Base-by-base conservation (phyloP, 2,888 invertebrate genomes). In the Clivina fossor region DNA sequence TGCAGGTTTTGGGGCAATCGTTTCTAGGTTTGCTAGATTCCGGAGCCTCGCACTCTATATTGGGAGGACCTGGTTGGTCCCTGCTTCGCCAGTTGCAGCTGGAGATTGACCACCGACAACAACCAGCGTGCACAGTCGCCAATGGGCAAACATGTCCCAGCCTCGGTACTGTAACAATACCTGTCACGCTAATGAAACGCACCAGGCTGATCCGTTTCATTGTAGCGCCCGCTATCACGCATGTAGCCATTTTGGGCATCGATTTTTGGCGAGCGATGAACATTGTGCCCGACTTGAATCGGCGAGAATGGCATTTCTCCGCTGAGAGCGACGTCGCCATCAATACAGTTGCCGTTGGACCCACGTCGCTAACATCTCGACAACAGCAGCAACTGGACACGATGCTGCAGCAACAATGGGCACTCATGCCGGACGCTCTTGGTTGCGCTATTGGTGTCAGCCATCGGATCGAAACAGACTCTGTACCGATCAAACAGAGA, bases 371-470 rank as follows among this genome's bases (percentile, higher is more conserved):
- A n/a, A n/a, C n/a, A n/a, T n/a, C n/a, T n/a, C n/a, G n/a, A n/a
- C n/a, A n/a, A n/a, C n/a, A n/a, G n/a, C n/a, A n/a, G n/a, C n/a
- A n/a, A n/a, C n/a, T n/a, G n/a, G n/a, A n/a, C n/a, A n/a, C n/a
- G n/a, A n/a, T n/a, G n/a, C n/a, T n/a, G n/a, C n/a, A n/a, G n/a
- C n/a, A n/a, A n/a, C n/a, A n/a, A n/a, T n/a, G n/a, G n/a, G 11
- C 8, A 8, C 16, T 11, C 9, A 46, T 47, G 46, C 32, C 30
- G 9, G 30, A 22, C 1, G 35, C 16, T n/a, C 13, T 58, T 26
- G 54, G 58, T 15, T 58, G 58, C 19, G 55, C 58, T 2, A 26
- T 1, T 24, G n/a, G 43, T 8, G 58, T 55, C 5, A 33, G 55
- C 15, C 44, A 58, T 55, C 26, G 43, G 20, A 58, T 58, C 9